Percentiles rank a stretch among this genome's conserved stretches.
Conservation (phyloP, 2,797 vertebrate genomes). For the Xenentodon cancila region DNA sequence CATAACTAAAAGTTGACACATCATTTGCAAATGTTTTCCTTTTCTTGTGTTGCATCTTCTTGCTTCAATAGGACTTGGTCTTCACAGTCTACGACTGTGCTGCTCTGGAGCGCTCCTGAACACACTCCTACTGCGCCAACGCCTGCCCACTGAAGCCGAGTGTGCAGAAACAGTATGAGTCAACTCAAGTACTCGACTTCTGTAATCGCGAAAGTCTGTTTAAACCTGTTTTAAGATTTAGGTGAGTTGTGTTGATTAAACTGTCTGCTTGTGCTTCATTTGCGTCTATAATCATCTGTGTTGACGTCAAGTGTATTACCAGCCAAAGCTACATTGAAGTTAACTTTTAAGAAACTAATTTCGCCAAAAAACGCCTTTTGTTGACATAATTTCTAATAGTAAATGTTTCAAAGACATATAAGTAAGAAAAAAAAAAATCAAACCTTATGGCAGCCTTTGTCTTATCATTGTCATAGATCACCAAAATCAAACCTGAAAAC, state of each 20-base stretch:
- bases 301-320: neutral
- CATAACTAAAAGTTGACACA: neutral
- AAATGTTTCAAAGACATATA: neutral
- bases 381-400: neutral
- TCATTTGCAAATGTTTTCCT: neutral
- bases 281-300: too few relatives aligned
- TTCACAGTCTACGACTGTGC: slow-evolving; percentile 69
- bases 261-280: neutral
- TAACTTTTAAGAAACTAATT: neutral
- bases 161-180: neutral
- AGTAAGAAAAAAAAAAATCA: too few relatives aligned
- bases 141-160: slow-evolving; percentile 7
- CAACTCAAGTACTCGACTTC: neutral
- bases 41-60: neutral
- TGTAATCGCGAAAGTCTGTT: neutral
- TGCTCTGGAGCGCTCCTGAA: slow-evolving; percentile 50
- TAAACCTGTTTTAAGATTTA: neutral
- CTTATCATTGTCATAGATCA: too few relatives aligned
- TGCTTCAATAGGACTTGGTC: slow-evolving; percentile 65
- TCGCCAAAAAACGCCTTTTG: too few relatives aligned
- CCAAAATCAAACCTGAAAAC: too few relatives aligned
- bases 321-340: neutral
- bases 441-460: too few relatives aligned
- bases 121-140: neutral
- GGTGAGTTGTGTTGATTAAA: neutral